A percentile compares a stretch with the other conserved stretches of the same genome.
Evolutionary conservation across 2,797 vertebrate species (phyloP).

Genomic region (Paratrypauchen microcephalus): DNA sequence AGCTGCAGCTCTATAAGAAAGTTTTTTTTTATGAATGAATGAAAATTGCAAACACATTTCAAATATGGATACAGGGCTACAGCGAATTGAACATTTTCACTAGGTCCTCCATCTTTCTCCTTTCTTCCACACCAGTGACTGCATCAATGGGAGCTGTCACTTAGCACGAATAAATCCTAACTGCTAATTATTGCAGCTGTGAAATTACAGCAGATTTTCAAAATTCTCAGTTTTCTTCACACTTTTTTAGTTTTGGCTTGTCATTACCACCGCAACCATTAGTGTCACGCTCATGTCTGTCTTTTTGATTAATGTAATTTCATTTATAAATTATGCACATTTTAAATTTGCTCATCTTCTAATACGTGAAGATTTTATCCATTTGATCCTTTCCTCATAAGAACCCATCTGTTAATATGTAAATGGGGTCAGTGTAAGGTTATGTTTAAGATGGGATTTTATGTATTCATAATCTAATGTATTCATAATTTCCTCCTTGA

Average conservation of each 20-base stretch:
- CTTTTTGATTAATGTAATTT: slow-evolving; percentile 11
- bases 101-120: background rate
- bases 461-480: slow-evolving; percentile 49
- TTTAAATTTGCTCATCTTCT: background rate
- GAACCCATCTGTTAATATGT: slow-evolving; percentile 31
- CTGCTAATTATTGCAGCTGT: slow-evolving; percentile 16
- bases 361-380: background rate
- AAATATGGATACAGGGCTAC: background rate
- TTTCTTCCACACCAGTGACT: slow-evolving; percentile 12
- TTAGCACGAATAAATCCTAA: slow-evolving; percentile 1
- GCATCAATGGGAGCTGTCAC: slow-evolving; percentile 2
- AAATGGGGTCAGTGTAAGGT: slow-evolving; percentile 43
- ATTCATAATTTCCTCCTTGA: slow-evolving; percentile 49
- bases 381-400: slow-evolving; percentile 10
- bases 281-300: background rate
- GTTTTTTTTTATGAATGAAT: no score
- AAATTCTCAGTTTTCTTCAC: slow-evolving; percentile 16
- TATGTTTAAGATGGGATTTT: slow-evolving; percentile 31
- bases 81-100: background rate
- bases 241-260: slow-evolving; percentile 4
- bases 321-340: slow-evolving; percentile 2
- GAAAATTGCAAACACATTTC: background rate
- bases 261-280: slow-evolving; percentile 7
- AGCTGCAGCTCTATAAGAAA: no score
- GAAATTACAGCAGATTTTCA: slow-evolving; percentile 15